Percentiles rank a stretch among this genome's conserved stretches.
Evolutionary conservation across 1,140 invertebrate species (phyloP).

Genomic region (Hirudo medicinalis): DNA sequence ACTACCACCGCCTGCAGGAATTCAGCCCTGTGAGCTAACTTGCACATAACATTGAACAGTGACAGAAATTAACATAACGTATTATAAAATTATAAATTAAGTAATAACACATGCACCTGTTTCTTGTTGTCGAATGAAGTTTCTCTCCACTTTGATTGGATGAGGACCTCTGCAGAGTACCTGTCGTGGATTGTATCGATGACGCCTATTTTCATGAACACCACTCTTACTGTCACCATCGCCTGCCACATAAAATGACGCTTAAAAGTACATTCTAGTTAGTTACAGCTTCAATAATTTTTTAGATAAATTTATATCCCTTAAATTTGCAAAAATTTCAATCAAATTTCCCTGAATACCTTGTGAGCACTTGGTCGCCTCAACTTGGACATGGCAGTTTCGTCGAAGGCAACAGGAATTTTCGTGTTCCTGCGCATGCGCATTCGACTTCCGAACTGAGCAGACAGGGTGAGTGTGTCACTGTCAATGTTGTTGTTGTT

Average conservation of each 20-base stretch:
- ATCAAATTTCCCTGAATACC: too few relatives aligned
- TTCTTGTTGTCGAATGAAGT: constrained; percentile 11
- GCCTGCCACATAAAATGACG: background rate
- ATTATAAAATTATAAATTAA: too few relatives aligned
- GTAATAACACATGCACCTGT: background rate
- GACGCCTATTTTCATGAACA: constrained; percentile 21
- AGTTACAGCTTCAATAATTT: too few relatives aligned
- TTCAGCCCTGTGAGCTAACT: too few relatives aligned
- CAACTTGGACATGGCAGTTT: background rate
- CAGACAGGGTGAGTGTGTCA: background rate
- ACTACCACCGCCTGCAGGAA: too few relatives aligned
- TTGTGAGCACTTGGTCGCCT: background rate
- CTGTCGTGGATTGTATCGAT: constrained; percentile 19
- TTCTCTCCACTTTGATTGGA: constrained; percentile 36
- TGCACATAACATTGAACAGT: too few relatives aligned
- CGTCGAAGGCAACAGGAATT: background rate
- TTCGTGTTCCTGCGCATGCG: constrained; percentile 11
- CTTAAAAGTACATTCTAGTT: too few relatives aligned
- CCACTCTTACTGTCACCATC: background rate
- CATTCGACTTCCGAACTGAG: background rate
- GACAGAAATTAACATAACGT: too few relatives aligned
- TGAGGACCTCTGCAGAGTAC: constrained; percentile 33
- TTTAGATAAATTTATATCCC: too few relatives aligned
- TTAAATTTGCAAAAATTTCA: too few relatives aligned
- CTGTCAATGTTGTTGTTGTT: background rate